Base-by-base conservation (phyloP, 2,888 invertebrate species). In the Colostygia pectinataria region DNA sequence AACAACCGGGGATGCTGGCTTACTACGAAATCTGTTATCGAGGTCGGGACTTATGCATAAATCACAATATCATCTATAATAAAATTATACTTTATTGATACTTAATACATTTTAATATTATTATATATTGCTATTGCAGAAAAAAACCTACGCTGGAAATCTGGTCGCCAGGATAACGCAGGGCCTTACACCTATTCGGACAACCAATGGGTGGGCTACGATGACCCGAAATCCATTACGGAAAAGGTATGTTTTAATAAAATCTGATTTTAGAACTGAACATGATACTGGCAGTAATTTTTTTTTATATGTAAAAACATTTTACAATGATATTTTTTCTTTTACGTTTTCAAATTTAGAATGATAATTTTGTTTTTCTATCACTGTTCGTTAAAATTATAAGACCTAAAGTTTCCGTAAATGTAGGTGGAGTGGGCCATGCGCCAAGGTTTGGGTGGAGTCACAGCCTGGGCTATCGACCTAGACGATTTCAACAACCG, bases 121-220 rank as follows among this genome's bases (percentile, higher is more conserved):
- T 20, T 20, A n/a, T n/a, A n/a, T n/a, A n/a, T n/a, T n/a, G n/a
- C 5, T 6, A 1, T 6, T 20, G 13, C 71, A 92, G 92, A 95
- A 14, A 92, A 92, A 58, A 93, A 92, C 53, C 83, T 93, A 36
- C 91, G 93, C 15, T 96, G 95, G 95, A 91, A 89, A 44, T 92
- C 92, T 0, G 93, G 92, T n/a, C 84, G 91, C 36, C 89, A 90
- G 41, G 91, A 92, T 39, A 85, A 91, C 0, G 92, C 93, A 24
- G 95, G 94, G 1, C 97, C 97, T 0, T 96, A 94, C 71, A 94
- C 97, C 0, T 94, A 95, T 78, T 90, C 92, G 5, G 93, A 93
- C 31, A 93, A 96, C 65, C 97, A 98, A 71, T 98, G 98, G 97
- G 96, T 97, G 25, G 95, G 97, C 29, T 98, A 93, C 70, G 98